Evolutionary conservation across 2,113 vertebrate genomes (phyloP).

Genomic region (Hippolais icterina): DNA sequence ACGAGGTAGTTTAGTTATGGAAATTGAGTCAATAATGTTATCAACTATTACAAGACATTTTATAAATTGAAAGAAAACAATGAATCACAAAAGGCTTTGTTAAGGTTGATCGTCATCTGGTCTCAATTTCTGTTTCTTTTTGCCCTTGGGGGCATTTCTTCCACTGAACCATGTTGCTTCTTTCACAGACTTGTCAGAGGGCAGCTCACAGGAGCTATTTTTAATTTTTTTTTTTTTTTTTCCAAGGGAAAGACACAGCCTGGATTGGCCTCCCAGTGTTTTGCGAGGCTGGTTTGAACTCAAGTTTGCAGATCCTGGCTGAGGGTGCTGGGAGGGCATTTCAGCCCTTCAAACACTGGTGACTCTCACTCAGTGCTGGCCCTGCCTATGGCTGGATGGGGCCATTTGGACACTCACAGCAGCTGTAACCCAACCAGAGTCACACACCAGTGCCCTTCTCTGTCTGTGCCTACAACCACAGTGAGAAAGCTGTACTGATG

Average conservation of each 20-base stretch:
- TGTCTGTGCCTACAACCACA: rapidly evolving
- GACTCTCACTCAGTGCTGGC: not conserved
- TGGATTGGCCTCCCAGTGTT: not conserved
- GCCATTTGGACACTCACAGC: rapidly evolving
- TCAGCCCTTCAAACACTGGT: not conserved
- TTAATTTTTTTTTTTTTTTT: not conserved
- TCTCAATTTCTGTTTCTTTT: conserved; percentile 62
- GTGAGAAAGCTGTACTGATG: not conserved
- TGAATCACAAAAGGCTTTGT: conserved; percentile 72
- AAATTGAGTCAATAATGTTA: conserved; percentile 84
- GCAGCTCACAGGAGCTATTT: not conserved
- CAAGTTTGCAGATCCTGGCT: not conserved
- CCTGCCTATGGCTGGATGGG: rapidly evolving
- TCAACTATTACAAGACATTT: conserved; percentile 80
- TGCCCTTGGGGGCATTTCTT: conserved; percentile 48
- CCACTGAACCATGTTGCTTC: conserved; percentile 42
- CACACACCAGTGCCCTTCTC: not conserved
- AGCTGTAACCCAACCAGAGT: not conserved
- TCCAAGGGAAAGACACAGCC: not conserved
- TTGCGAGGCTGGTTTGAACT: not conserved
- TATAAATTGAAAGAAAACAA: conserved; percentile 73
- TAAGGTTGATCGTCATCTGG: conserved; percentile 51
- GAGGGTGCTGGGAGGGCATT: not conserved
- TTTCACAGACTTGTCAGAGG: conserved; percentile 29
- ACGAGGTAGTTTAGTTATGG: conserved; percentile 93